Percentiles rank a stretch among this genome's conserved stretches.
Conservation (phyloP, 2,797 vertebrate genomes). For the Diceros bicornis region DNA sequence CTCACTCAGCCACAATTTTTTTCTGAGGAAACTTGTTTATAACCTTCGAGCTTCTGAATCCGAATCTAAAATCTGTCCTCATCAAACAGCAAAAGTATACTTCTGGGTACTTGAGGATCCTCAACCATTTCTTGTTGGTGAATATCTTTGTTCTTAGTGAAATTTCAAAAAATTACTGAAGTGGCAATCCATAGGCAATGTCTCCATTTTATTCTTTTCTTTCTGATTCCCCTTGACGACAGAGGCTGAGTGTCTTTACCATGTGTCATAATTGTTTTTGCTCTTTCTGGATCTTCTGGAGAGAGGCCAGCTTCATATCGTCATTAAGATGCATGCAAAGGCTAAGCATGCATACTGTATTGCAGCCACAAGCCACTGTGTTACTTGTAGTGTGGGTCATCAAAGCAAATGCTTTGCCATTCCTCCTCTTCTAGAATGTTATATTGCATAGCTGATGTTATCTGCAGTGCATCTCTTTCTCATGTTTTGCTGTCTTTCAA, state of each 20-base stretch:
- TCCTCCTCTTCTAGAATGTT: slow-evolving; percentile 49
- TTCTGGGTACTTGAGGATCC: background rate
- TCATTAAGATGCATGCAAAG: background rate
- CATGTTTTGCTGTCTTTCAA: background rate
- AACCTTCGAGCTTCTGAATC: background rate
- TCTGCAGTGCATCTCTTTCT: background rate
- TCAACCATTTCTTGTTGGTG: slow-evolving; percentile 24
- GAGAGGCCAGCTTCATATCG: slow-evolving; percentile 61
- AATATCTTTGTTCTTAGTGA: slow-evolving; percentile 36
- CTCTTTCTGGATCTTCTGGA: slow-evolving; percentile 66
- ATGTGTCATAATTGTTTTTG: slow-evolving; percentile 59
- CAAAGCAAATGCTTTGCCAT: slow-evolving; percentile 34
- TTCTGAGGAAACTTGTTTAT: slow-evolving; percentile 19
- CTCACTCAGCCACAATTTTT: slow-evolving; percentile 40
- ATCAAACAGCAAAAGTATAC: background rate
- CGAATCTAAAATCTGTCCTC: background rate
- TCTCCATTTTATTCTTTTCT: background rate
- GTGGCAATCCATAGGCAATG: background rate
- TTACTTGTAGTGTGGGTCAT: background rate
- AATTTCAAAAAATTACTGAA: background rate
- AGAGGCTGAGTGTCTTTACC: slow-evolving; percentile 12
- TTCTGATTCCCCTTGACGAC: background rate
- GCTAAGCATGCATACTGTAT: background rate
- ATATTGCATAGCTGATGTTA: background rate
- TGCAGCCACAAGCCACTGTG: background rate